These are phyloP conservation scores for Scaptomyza polygonia DNA, from an alignment of 2,888 invertebrate species.

Conservation along the genomic window DNA sequence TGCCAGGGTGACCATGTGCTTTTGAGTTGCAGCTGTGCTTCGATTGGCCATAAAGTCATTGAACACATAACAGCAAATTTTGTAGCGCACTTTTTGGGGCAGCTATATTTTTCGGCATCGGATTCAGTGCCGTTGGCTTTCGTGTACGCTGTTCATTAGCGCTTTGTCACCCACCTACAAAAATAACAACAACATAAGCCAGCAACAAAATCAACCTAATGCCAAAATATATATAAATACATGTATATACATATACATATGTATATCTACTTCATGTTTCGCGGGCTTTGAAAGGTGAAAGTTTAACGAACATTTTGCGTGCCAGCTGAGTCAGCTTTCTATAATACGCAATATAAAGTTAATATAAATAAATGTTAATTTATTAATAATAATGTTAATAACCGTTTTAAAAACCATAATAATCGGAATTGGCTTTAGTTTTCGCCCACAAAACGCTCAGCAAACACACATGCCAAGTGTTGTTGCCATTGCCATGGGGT, in stretches of 20 bases:
- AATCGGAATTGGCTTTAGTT: background rate
- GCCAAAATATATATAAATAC: constrained; percentile 6
- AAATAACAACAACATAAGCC: constrained; percentile 6
- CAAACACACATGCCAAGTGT: constrained; percentile 5
- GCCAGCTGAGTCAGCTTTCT: constrained; percentile 26
- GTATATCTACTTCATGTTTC: constrained; percentile 10
- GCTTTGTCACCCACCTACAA: constrained; percentile 61
- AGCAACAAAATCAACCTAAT: constrained; percentile 18
- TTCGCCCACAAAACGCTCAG: background rate
- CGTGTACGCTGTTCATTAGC: constrained; percentile 70
- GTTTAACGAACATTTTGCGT: constrained; percentile 75
- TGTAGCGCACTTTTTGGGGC: constrained; percentile 44
- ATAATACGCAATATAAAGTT: constrained; percentile 17
- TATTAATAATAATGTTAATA: no score
- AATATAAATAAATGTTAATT: constrained; percentile 10
- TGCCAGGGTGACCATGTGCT: constrained; percentile 16
- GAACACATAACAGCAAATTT: constrained; percentile 44
- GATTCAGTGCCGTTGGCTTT: constrained; percentile 37
- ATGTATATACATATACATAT: background rate
- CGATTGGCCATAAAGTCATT: constrained; percentile 59
- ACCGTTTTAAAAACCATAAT: constrained; percentile 16
- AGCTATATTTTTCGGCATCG: constrained; percentile 19
- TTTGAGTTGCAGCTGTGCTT: constrained; percentile 25
- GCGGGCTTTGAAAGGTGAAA: constrained; percentile 61
- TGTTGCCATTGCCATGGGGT: background rate